Percentiles rank a stretch among this genome's conserved stretches.
Evolutionary conservation across 2,888 invertebrate genomes (phyloP).

Genomic region (Acrobasis repandana): DNA sequence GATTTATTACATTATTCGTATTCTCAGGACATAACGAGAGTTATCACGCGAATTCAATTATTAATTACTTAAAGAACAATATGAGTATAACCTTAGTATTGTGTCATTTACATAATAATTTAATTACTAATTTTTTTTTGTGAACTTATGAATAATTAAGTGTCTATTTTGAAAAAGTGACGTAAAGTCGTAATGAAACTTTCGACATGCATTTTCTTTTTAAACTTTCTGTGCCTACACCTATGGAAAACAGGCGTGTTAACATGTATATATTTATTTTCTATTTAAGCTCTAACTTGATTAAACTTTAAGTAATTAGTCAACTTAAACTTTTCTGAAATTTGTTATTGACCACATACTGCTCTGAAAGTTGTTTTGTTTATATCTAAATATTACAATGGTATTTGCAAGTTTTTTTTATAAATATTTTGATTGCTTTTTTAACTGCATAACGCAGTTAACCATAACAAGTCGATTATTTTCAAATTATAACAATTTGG

Average conservation of each 20-base stretch:
- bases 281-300: no score
- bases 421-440: not conserved
- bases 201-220: no score
- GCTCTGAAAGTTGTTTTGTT: no score
- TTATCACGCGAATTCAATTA: conserved; percentile 1
- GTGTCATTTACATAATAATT: not conserved
- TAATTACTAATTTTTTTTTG: not conserved
- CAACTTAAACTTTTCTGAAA: no score
- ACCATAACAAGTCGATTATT: not conserved
- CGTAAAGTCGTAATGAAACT: no score
- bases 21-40: not conserved
- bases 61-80: conserved; percentile 2
- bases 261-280: no score
- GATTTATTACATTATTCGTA: not conserved
- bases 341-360: no score
- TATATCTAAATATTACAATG: not conserved
- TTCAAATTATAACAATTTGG: conserved; percentile 2
- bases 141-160: not conserved
- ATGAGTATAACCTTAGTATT: not conserved
- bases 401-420: not conserved
- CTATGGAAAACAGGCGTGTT: no score
- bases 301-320: no score
- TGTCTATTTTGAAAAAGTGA: not conserved
- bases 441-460: not conserved
- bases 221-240: no score